Conservation (phyloP, 2,113 vertebrate species). For the Syngnathoides biaculeatus region DNA sequence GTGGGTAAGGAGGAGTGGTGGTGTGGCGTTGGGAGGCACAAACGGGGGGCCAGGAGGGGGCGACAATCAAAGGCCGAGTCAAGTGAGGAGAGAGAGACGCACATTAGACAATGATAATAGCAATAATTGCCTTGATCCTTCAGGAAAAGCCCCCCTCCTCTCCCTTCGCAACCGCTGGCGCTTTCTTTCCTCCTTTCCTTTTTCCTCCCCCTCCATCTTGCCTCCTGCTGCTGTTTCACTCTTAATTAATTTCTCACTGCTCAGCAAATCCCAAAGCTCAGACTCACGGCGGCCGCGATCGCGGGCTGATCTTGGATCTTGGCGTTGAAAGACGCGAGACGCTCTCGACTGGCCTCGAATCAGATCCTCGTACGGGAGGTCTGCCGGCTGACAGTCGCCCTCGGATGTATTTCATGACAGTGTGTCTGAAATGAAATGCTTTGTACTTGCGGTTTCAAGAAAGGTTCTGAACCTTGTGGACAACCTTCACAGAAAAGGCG, state of each 20-base stretch:
- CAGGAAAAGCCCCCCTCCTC: slow-evolving; percentile 29
- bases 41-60: slow-evolving; percentile 16
- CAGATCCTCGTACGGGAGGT: neutral
- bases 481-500: no score
- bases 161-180: slow-evolving; percentile 4
- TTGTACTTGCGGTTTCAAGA: no score
- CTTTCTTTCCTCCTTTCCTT: slow-evolving; percentile 30
- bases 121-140: slow-evolving; percentile 70
- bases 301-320: slow-evolving; percentile 52
- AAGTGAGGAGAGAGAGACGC: slow-evolving; percentile 17
- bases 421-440: no score
- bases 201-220: slow-evolving; percentile 50
- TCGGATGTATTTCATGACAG: no score
- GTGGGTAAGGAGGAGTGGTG: slow-evolving; percentile 40
- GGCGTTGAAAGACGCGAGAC: neutral
- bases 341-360: neutral
- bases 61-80: slow-evolving; percentile 8
- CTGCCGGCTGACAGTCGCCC: no score
- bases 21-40: slow-evolving; percentile 8
- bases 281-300: slow-evolving; percentile 45
- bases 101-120: slow-evolving; percentile 66
- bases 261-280: slow-evolving; percentile 61
- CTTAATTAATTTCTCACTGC: slow-evolving; percentile 77
- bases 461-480: no score
- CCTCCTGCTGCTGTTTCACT: slow-evolving; percentile 68